Evolutionary conservation across 2,888 invertebrate species (phyloP), one percentile per base, ranked within the genome.

Genomic region (Heliconius ethilla): DNA sequence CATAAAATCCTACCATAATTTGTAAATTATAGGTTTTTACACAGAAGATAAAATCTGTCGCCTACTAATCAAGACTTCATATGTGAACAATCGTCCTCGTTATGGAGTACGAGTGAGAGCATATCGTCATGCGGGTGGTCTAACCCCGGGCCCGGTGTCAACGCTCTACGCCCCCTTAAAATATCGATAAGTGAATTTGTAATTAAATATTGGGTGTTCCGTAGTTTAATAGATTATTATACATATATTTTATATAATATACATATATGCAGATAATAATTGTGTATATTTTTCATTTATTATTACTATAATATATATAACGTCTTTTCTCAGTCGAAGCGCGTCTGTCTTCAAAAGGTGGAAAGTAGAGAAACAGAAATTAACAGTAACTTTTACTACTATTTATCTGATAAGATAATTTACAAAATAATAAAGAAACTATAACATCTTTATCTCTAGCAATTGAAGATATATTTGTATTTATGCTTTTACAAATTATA

Each of bases 81-180:
- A 62, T 63, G 72, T 45, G 74, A 67, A 77, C 77, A 77, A 77
- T 74, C 73, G 73, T 15, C 40, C n/a, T 74, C 73, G 62, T 77
- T 77, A 77, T 77, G 74, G 33, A 59, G 62, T 15, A 63, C 27
- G 27, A 63, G 63, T 63, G 77, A 73, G 77, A 77, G 73, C 40
- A 59, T 25, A 72, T 69, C 45, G 70, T 77, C 65, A 75, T 79
- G 66, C 75, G 79, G 79, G 79, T 79, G 79, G 79, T 79, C 79
- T 75, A 76, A 75, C 70, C 81, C 85, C 83, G 85, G 83, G 63
- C 81, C 81, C 83, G 85, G 83, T 88, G 90, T 90, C 90, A 90
- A 89, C 84, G 89, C 84, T 85, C 88, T 85, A 82, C 85, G 86
- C 86, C 87, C 86, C 73, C 74, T 74, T 76, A 67, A 72, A 73